Conservation (phyloP, 1,140 invertebrate species). For the Sarcophaga peregrina region DNA sequence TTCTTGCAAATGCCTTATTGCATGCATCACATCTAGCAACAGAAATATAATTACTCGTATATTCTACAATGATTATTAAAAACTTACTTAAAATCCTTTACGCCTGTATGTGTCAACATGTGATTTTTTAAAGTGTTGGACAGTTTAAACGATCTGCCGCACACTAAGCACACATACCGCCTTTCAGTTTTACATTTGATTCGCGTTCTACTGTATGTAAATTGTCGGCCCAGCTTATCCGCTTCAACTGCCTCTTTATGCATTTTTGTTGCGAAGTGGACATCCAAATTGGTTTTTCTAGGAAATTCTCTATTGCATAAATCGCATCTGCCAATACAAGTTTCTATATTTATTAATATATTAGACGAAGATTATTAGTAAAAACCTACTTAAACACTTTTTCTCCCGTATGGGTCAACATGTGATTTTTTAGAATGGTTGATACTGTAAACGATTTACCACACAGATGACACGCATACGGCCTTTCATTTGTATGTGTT, state of each 20-base stretch:
- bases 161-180: too few species aligned
- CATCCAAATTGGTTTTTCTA: too few species aligned
- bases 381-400: slow-evolving; percentile 41
- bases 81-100: too few species aligned
- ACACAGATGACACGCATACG: slow-evolving; percentile 44
- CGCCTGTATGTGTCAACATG: too few species aligned
- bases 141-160: too few species aligned
- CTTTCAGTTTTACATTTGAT: not conserved
- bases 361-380: not conserved
- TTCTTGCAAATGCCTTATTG: slow-evolving; percentile 42
- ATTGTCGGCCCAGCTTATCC: not conserved
- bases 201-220: slow-evolving; percentile 39
- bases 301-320: too few species aligned
- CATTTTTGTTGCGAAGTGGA: too few species aligned
- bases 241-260: too few species aligned
- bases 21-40: slow-evolving; percentile 36
- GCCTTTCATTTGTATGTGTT: slow-evolving; percentile 46
- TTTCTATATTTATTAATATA: not conserved
- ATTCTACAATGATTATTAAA: too few species aligned
- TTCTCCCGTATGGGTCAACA: slow-evolving; percentile 45
- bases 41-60: too few species aligned
- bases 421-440: slow-evolving; percentile 45
- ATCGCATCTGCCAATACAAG: not conserved
- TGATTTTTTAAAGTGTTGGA: too few species aligned
- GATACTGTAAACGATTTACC: slow-evolving; percentile 45